Evolutionary conservation across 2,797 vertebrate genomes (phyloP).

Genomic region (Cyclopterus lumpus): DNA sequence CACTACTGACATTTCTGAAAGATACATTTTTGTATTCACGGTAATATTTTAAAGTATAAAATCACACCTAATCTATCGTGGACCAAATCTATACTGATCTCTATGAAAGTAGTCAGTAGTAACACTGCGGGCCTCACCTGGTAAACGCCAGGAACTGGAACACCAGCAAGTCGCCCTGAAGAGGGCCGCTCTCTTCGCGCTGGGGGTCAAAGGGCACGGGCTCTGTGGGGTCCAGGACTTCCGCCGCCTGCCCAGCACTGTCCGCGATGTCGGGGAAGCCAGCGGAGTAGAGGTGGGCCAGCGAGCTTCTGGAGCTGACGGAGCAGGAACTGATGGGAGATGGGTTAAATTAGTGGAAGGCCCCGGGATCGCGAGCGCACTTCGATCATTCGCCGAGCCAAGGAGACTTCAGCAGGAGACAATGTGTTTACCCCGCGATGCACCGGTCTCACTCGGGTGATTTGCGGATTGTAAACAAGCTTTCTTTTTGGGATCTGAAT

Average conservation of each 20-base stretch:
- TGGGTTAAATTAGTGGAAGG: constrained; percentile 17
- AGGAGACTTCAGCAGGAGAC: constrained; percentile 37
- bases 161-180: constrained; percentile 90
- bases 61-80: neutral
- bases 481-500: constrained; percentile 12
- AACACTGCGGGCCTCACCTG: constrained; percentile 81
- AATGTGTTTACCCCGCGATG: constrained; percentile 43
- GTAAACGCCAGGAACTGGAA: constrained; percentile 93
- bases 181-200: constrained; percentile 88
- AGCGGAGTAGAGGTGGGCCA: constrained; percentile 84
- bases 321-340: constrained; percentile 76
- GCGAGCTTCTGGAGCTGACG: constrained; percentile 84
- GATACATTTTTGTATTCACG: constrained; percentile 4
- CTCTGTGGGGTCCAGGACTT: constrained; percentile 83
- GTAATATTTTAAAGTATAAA: neutral
- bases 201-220: constrained; percentile 80
- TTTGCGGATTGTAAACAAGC: constrained; percentile 56
- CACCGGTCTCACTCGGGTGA: constrained; percentile 41
- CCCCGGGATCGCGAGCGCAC: neutral
- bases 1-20: constrained; percentile 10
- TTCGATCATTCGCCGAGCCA: constrained; percentile 23
- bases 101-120: neutral
- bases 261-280: constrained; percentile 91
- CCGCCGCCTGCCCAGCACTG: constrained; percentile 79
- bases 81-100: neutral